Evolutionary conservation across 2,113 vertebrate genomes (phyloP).

Genomic region (Gopherus evgoodei): DNA sequence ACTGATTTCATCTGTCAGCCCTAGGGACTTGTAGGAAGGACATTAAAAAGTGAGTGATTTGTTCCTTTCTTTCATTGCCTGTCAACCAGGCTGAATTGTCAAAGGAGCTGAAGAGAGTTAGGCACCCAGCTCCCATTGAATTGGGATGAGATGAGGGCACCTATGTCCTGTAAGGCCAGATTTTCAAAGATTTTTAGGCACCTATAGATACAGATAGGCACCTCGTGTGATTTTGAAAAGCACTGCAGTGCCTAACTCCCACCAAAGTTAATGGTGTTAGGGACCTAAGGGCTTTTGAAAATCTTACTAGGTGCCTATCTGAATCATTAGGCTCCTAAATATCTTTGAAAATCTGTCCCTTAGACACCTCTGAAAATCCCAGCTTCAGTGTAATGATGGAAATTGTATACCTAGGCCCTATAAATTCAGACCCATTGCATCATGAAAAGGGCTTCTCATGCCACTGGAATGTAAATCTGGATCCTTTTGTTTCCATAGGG

Average conservation of each 20-base stretch:
- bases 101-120: no score
- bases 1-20: not conserved
- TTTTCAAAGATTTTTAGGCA: not conserved
- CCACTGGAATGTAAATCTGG: not conserved
- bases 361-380: not conserved
- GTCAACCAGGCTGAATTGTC: not conserved
- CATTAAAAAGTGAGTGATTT: not conserved
- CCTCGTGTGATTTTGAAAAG: not conserved
- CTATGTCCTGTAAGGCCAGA: rapidly evolving
- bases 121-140: not conserved
- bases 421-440: not conserved
- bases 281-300: rapidly evolving
- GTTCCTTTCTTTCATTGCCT: rapidly evolving
- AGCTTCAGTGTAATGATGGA: rapidly evolving
- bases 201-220: not conserved
- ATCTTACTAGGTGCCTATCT: not conserved
- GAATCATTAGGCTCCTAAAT: not conserved
- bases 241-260: not conserved
- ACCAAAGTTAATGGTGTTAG: no score
- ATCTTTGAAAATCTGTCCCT: no score
- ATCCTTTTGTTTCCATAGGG: not conserved
- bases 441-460: not conserved
- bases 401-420: not conserved
- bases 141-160: not conserved
- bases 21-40: not conserved